Percentiles rank a stretch among this genome's conserved stretches.
Evolutionary conservation across 2,797 vertebrate species (phyloP).

Genomic region (Hippocampus kuda): DNA sequence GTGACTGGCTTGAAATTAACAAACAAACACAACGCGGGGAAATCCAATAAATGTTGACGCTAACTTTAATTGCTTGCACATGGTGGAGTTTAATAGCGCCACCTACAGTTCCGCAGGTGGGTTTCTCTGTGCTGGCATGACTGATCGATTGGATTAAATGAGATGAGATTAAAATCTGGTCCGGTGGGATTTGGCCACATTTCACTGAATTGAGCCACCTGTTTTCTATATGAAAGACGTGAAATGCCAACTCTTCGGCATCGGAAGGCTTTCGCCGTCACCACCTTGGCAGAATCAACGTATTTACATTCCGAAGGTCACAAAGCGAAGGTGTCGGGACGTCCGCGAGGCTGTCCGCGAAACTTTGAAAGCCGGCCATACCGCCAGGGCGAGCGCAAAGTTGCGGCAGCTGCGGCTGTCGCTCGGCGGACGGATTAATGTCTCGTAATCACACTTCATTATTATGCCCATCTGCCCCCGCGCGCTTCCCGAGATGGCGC

Average conservation of each 20-base stretch:
- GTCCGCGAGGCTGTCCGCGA: constrained; percentile 32
- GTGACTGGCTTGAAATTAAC: not conserved
- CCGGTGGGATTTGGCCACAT: too few species aligned
- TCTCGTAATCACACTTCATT: constrained; percentile 59
- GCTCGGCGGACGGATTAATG: constrained; percentile 53
- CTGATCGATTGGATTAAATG: not conserved
- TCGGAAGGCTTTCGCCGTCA: not conserved
- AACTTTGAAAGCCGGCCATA: not conserved
- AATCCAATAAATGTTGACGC: not conserved
- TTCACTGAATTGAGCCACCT: too few species aligned
- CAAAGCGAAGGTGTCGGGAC: constrained; percentile 21
- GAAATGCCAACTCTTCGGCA: not conserved
- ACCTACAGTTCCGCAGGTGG: not conserved
- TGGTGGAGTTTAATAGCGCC: not conserved
- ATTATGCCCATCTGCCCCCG: constrained; percentile 59
- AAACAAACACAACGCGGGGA: not conserved
- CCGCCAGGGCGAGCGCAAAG: constrained; percentile 20
- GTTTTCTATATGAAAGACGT: too few species aligned
- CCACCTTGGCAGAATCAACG: not conserved
- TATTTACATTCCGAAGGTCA: not conserved
- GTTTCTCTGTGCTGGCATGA: too few species aligned
- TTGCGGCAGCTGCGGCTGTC: constrained; percentile 52
- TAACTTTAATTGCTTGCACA: not conserved
- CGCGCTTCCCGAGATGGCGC: constrained; percentile 36
- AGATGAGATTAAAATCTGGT: not conserved